Conservation (phyloP, 2,888 invertebrate species). For the Horisme vitalbata region DNA sequence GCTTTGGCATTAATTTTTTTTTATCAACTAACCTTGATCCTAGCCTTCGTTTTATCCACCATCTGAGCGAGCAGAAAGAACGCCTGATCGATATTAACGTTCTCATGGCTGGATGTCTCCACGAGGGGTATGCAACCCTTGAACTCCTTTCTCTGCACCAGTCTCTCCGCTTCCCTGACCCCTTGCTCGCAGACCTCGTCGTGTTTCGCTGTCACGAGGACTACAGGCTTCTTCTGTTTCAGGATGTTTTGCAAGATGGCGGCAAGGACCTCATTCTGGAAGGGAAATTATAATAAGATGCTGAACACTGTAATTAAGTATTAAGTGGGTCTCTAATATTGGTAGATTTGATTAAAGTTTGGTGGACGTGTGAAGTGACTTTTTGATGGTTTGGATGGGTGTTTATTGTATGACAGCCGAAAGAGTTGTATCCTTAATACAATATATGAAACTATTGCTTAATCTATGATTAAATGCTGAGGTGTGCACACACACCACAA, state of each 20-base stretch:
- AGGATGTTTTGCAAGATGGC: conserved; percentile 92
- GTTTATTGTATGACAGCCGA: too few species aligned
- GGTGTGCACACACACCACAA: too few species aligned
- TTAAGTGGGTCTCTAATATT: too few species aligned
- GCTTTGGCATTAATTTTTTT: too few species aligned
- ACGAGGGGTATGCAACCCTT: conserved; percentile 94
- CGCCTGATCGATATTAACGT: conserved; percentile 97
- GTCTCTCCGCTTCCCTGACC: conserved; percentile 93
- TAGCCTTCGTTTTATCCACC: conserved; percentile 94
- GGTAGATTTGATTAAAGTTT: too few species aligned
- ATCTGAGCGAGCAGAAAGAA: conserved; percentile 95
- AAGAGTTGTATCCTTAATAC: too few species aligned
- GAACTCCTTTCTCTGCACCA: conserved; percentile 94
- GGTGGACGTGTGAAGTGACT: too few species aligned
- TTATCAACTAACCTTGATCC: conserved; percentile 75
- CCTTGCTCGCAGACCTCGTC: conserved; percentile 95
- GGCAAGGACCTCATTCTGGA: conserved; percentile 88
- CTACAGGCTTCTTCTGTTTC: conserved; percentile 97
- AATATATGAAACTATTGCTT: too few species aligned
- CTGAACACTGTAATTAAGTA: too few species aligned
- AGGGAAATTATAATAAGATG: background rate
- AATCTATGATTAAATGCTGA: too few species aligned
- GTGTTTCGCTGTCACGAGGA: conserved; percentile 97
- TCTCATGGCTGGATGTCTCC: conserved; percentile 97
- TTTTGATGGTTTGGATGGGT: too few species aligned